Evolutionary conservation across 2,113 vertebrate species (phyloP).

Genomic region (Anser cygnoides): DNA sequence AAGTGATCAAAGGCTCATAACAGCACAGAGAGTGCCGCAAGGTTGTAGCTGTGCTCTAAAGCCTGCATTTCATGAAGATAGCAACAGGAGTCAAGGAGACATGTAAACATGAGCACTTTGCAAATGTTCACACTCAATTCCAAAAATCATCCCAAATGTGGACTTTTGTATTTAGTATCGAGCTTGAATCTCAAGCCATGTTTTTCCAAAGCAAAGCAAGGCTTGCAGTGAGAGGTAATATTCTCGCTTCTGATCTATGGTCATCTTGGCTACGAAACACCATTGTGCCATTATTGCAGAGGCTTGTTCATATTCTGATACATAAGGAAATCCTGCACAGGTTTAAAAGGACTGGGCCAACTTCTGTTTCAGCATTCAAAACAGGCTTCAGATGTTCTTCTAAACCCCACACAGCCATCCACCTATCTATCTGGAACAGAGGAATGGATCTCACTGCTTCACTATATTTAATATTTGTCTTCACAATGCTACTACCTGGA

Average conservation of each 20-base stretch:
- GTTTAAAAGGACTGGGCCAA: background rate
- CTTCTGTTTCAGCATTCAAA: background rate
- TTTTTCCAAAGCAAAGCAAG: conserved; percentile 1
- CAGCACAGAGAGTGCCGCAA: background rate
- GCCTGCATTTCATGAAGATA: background rate
- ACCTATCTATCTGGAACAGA: background rate
- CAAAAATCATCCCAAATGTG: background rate
- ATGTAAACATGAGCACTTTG: background rate
- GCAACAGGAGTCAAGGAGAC: background rate
- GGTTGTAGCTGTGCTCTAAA: background rate
- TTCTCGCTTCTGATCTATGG: background rate
- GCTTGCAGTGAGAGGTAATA: background rate
- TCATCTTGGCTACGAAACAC: background rate
- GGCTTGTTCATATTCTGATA: background rate
- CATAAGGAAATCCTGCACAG: background rate
- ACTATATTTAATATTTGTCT: background rate
- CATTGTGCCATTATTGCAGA: background rate
- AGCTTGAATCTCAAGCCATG: background rate
- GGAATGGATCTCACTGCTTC: background rate
- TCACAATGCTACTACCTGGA: background rate
- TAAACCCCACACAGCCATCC: background rate
- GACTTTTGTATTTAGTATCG: background rate
- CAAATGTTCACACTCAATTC: background rate
- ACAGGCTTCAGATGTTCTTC: background rate
- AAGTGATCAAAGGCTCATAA: conserved; percentile 46